Evolutionary conservation across 2,797 vertebrate species (phyloP), one percentile per base, ranked within the genome.

Genomic region (Pteronotus mesoamericanus): DNA sequence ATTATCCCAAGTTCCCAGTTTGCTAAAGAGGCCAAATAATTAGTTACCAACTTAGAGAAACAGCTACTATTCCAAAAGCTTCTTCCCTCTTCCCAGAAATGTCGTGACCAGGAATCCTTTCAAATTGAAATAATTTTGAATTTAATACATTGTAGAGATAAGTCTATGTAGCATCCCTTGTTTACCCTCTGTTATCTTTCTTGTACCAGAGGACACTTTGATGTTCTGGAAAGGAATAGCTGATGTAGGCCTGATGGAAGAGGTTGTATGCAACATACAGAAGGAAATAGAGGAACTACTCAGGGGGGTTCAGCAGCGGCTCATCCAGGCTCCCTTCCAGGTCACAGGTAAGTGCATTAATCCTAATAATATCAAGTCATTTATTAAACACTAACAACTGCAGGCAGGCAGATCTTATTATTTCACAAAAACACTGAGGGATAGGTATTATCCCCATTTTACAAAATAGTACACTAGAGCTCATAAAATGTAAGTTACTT

Each of bases 171-270:
- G 53, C 66, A 59, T 80, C 24, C 75, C 75, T 94, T 97, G 37
- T 96, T 89, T 42, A 92, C 72, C 51, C 42, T 88, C 80, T 95
- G 74, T 94, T 90, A 66, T 89, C 39, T 53, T 48, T 93, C 92
- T 97, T 89, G 3, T 97, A 88, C 86, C 97, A 99, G 99, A 99
- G 98, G 99, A 99, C 97, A 99, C 99, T 0, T 97, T 99, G 97
- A 99, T 99, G 98, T 99, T 99, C 98, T 99, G 99, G 99, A 99
- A 99, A 97, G 99, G 99, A 96, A 99, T 99, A 53, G 99, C 99
- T 74, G 99, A 99, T 26, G 99, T 99, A 95, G 99, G 99, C 37
- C 98, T 99, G 97, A 99, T 99, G 99, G 99, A 99, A 80, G 99
- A 99, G 89, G 99, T 99, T 39, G 99, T 99, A 93, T 99, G 99